Percentiles rank a stretch among this genome's conserved stretches.
Evolutionary conservation across 2,113 vertebrate genomes (phyloP).

Genomic region (Thymallus thymallus): DNA sequence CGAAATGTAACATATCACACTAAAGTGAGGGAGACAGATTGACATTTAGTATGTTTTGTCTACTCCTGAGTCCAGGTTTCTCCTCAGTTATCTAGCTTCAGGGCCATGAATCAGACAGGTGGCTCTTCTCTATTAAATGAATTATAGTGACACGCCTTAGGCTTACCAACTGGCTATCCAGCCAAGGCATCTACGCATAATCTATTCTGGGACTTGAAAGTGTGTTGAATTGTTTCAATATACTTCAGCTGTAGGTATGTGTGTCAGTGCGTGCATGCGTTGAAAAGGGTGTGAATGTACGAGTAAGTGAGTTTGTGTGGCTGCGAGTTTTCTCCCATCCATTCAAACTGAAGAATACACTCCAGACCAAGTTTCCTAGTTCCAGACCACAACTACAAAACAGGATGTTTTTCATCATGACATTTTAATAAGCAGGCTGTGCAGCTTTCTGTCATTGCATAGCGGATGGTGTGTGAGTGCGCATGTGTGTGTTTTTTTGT

Average conservation of each 20-base stretch:
- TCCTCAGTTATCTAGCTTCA: slow-evolving; percentile 40
- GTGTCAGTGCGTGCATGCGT: slow-evolving; percentile 1
- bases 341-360: too few relatives aligned
- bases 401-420: too few relatives aligned
- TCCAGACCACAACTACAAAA: too few relatives aligned
- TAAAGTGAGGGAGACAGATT: too few relatives aligned
- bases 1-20: too few relatives aligned
- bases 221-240: slow-evolving; percentile 26
- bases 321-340: too few relatives aligned
- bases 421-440: slow-evolving; percentile 1
- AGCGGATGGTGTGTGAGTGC: neutral
- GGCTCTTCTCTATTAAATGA: slow-evolving; percentile 54
- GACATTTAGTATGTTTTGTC: slow-evolving; percentile 23
- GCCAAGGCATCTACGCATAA: slow-evolving; percentile 32
- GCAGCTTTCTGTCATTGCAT: too few relatives aligned
- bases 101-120: slow-evolving; percentile 18
- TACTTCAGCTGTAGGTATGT: neutral
- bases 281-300: neutral
- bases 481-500: neutral
- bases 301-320: too few relatives aligned
- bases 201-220: slow-evolving; percentile 51
- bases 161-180: slow-evolving; percentile 57
- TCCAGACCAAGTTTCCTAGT: too few relatives aligned
- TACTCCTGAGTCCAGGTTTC: slow-evolving; percentile 45
- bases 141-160: slow-evolving; percentile 63